Conservation (phyloP, 2,113 vertebrate species). For the Albula goreensis region DNA sequence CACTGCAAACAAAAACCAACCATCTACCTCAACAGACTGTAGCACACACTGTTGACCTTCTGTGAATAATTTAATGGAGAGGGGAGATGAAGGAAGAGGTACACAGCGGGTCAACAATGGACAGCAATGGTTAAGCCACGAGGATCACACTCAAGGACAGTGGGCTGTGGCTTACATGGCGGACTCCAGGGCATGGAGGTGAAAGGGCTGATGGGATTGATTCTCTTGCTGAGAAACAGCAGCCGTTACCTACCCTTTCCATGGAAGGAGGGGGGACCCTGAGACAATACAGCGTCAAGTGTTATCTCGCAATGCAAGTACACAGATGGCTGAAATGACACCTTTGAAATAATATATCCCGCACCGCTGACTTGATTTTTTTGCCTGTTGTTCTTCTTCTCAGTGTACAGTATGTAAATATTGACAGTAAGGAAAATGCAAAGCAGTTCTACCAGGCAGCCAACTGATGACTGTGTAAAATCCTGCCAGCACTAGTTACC, state of each 20-base stretch:
- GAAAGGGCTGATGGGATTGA: neutral
- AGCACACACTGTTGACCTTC: neutral
- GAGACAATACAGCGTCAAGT: neutral
- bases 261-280: neutral
- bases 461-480: too few relatives aligned
- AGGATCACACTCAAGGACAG: neutral
- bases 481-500: neutral
- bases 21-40: conserved; percentile 22
- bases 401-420: conserved; percentile 13
- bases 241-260: neutral
- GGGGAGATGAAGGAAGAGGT: neutral
- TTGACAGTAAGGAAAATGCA: neutral
- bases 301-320: conserved; percentile 23
- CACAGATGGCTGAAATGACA: conserved; percentile 5
- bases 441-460: neutral
- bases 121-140: neutral
- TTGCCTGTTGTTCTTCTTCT: neutral
- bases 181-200: neutral
- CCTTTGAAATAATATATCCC: neutral
- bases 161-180: neutral
- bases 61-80: neutral
- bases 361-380: neutral
- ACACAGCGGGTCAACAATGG: neutral
- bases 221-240: neutral
- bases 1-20: neutral